A percentile compares a stretch with the other conserved stretches of the same genome.
These are phyloP conservation scores for Molorchus minor DNA, from an alignment of 2,888 invertebrate species.

Conservation along the genomic window DNA sequence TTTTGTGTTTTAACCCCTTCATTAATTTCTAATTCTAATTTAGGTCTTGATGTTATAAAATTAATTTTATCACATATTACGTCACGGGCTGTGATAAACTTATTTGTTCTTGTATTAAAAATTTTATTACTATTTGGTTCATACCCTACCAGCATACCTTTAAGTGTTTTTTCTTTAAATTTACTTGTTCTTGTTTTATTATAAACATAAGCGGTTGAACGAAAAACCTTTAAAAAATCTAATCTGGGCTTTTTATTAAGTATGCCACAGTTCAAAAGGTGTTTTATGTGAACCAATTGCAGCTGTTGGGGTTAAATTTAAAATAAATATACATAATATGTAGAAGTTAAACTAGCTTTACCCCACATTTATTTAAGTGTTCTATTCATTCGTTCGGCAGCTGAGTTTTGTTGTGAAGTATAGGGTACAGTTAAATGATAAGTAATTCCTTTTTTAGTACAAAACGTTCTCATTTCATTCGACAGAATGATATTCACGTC, in stretches of 20 bases:
- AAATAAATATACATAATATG: background rate
- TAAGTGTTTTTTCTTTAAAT: too few relatives aligned
- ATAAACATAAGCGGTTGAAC: background rate
- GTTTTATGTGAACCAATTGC: background rate
- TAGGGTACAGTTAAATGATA: too few relatives aligned
- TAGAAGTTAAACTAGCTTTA: conserved; percentile 48
- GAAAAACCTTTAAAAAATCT: background rate
- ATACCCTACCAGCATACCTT: background rate
- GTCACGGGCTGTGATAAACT: background rate
- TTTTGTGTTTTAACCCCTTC: background rate
- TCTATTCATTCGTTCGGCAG: too few relatives aligned
- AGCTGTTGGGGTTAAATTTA: background rate
- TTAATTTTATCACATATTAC: background rate
- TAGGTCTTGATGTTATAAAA: background rate
- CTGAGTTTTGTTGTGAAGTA: too few relatives aligned
- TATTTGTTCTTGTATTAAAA: background rate
- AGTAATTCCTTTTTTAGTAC: conserved; percentile 3
- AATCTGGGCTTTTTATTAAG: background rate
- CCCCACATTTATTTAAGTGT: conserved; percentile 35
- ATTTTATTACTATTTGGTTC: background rate
- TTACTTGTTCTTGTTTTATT: background rate
- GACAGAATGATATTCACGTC: conserved; percentile 19
- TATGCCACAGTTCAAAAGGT: conserved; percentile 1
- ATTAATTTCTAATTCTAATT: background rate
- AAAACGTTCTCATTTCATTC: background rate